phyloP scores from a whole-genome alignment of 2,113 vertebrate genomes.

The Mustela lutreola region DNA sequence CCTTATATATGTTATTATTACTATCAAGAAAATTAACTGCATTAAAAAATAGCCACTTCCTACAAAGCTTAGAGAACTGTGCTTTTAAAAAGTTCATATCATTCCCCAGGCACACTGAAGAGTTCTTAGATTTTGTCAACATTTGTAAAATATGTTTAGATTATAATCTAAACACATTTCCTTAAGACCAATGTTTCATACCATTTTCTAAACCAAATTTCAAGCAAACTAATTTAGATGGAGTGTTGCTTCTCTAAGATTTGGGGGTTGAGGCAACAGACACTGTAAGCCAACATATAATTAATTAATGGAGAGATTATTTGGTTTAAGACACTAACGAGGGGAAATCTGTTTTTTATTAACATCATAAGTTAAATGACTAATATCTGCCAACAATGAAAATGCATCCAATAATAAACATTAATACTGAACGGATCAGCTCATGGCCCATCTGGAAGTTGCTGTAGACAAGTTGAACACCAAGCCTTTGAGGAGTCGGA shows the following conservation, averaged over 20 bases:
- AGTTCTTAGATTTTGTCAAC: slow-evolving; percentile 22
- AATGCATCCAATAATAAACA: slow-evolving; percentile 55
- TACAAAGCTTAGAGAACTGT: neutral
- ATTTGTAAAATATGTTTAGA: slow-evolving; percentile 5
- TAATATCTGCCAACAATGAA: slow-evolving; percentile 48
- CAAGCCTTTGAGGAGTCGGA: neutral
- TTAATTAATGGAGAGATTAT: slow-evolving; percentile 14
- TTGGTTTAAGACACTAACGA: neutral
- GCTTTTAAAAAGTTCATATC: slow-evolving; percentile 25
- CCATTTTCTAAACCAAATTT: slow-evolving; percentile 40
- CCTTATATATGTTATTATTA: neutral
- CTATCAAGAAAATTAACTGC: neutral
- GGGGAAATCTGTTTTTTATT: slow-evolving; percentile 58
- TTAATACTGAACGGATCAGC: slow-evolving; percentile 44
- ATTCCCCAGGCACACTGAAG: neutral
- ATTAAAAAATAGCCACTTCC: neutral
- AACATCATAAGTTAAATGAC: slow-evolving; percentile 33
- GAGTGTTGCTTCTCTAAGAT: slow-evolving; percentile 3
- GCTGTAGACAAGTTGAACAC: neutral
- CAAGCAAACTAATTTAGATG: slow-evolving; percentile 35
- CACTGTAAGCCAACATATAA: slow-evolving; percentile 6
- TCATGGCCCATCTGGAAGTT: slow-evolving; percentile 31
- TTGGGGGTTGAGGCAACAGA: neutral
- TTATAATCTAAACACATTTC: slow-evolving; percentile 14
- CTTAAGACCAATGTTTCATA: slow-evolving; percentile 28